Evolutionary conservation across 2,113 vertebrate species (phyloP).

Genomic region (Cariama cristata): DNA sequence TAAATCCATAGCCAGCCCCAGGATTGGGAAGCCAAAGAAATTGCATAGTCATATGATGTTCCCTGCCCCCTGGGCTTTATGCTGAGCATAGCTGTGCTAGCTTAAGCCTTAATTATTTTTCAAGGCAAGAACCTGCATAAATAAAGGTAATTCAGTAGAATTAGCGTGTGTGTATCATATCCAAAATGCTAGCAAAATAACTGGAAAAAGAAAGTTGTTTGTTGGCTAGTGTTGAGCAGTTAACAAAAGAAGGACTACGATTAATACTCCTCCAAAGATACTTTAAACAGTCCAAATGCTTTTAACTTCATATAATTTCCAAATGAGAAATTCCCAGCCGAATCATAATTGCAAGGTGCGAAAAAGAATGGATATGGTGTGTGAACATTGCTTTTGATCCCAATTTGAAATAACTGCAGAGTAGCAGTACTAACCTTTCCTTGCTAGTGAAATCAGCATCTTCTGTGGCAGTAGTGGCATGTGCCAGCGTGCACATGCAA

Average conservation of each 20-base stretch:
- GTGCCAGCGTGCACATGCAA: neutral
- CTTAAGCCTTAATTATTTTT: constrained; percentile 24
- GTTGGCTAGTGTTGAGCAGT: neutral
- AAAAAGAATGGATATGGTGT: neutral
- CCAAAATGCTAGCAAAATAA: neutral
- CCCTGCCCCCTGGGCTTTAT: neutral
- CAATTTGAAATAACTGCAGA: neutral
- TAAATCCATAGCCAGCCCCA: neutral
- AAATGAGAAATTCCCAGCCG: neutral
- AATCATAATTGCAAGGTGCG: neutral
- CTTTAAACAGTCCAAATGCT: neutral
- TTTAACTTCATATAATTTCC: neutral
- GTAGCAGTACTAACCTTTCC: neutral
- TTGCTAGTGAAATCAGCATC: neutral
- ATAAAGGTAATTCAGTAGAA: constrained; percentile 17
- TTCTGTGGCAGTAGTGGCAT: neutral
- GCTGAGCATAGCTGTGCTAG: neutral
- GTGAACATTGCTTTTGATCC: neutral
- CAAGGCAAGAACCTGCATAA: constrained; percentile 43
- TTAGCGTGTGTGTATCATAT: neutral
- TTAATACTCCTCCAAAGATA: neutral
- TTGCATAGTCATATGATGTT: neutral
- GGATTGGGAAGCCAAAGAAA: neutral
- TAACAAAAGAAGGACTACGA: neutral
- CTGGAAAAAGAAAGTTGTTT: neutral